Evolutionary conservation across 2,888 invertebrate genomes (phyloP).

Genomic region (Polymixis lichenea): DNA sequence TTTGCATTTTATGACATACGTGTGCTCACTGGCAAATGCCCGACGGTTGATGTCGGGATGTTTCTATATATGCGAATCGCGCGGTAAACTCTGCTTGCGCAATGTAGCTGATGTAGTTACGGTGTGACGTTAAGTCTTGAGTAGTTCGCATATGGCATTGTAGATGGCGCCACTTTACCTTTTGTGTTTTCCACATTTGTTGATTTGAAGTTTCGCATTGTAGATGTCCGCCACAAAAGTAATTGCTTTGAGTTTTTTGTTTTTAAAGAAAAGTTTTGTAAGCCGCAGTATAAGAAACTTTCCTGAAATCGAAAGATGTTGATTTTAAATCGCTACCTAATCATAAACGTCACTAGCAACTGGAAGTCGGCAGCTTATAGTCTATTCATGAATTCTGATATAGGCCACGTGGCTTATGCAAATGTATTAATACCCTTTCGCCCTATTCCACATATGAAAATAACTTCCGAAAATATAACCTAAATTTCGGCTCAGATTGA

Average conservation of each 20-base stretch:
- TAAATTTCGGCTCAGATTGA: neutral
- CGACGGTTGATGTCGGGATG: too few relatives aligned
- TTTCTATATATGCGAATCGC: too few relatives aligned
- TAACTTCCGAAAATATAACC: slow-evolving; percentile 1
- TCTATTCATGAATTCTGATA: neutral
- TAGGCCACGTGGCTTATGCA: neutral
- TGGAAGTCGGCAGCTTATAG: neutral
- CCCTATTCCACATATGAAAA: neutral
- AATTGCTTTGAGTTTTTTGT: neutral
- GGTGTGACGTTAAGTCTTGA: too few relatives aligned
- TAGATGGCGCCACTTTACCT: too few relatives aligned
- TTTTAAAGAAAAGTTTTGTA: neutral
- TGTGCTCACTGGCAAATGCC: too few relatives aligned
- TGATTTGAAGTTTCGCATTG: too few relatives aligned
- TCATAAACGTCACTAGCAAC: neutral
- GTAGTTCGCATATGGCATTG: too few relatives aligned
- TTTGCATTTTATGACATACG: too few relatives aligned
- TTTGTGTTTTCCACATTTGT: too few relatives aligned
- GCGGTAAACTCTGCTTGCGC: too few relatives aligned
- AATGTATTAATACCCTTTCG: neutral
- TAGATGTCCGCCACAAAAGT: too few relatives aligned
- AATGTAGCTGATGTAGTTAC: too few relatives aligned
- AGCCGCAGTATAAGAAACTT: neutral
- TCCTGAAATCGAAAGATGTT: neutral
- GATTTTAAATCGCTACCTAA: neutral